A percentile compares a stretch with the other conserved stretches of the same genome.
phyloP scores from a whole-genome alignment of 2,888 invertebrate species.

The Morpho helenor region DNA sequence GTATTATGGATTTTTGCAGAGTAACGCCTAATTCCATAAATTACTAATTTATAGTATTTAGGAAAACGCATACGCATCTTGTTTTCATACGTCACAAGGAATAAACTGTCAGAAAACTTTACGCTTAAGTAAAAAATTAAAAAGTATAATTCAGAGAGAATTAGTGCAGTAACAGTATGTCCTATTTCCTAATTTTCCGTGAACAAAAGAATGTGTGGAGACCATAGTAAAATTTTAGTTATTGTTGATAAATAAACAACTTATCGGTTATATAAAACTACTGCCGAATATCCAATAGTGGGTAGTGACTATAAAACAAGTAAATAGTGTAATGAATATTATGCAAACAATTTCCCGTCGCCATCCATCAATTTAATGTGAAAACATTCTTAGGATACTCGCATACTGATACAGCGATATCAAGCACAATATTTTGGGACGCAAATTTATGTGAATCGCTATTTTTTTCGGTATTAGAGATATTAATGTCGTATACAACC shows the following conservation, averaged over 20 bases:
- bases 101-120: no score
- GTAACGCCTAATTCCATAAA: no score
- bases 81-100: no score
- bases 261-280: neutral
- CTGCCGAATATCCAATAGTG: neutral
- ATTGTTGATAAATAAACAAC: neutral
- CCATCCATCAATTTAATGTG: constrained; percentile 14
- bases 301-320: neutral
- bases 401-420: neutral
- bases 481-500: neutral
- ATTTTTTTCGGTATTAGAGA: neutral
- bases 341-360: constrained; percentile 16
- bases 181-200: no score
- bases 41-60: no score
- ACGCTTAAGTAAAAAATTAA: no score
- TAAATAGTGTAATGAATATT: constrained; percentile 6
- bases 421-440: no score
- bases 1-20: no score
- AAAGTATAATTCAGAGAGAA: no score
- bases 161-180: no score
- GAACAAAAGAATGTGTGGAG: no score
- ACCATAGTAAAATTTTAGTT: neutral
- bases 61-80: no score
- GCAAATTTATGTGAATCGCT: neutral
- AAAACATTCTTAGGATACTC: constrained; percentile 7